A percentile compares a stretch with the other conserved stretches of the same genome.
Evolutionary conservation across 2,113 vertebrate genomes (phyloP).

Genomic region (Eleginops maclovinus): DNA sequence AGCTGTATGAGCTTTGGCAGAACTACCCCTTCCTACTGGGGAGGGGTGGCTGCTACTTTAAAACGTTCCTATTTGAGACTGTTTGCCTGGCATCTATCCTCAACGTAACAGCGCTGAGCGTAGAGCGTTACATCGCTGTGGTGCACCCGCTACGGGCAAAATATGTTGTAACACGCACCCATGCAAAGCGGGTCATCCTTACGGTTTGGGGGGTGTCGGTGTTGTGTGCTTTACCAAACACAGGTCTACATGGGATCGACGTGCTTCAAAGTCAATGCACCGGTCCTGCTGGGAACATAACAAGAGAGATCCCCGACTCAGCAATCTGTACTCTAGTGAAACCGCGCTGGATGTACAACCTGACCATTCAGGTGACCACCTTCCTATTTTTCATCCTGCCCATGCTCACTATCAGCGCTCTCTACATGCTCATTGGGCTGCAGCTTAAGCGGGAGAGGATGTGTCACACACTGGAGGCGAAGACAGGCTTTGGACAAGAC

Average conservation of each 20-base stretch:
- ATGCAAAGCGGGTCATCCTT: slow-evolving; percentile 88
- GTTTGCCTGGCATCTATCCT: slow-evolving; percentile 96
- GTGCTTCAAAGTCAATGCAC: slow-evolving; percentile 69
- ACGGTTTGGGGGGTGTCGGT: slow-evolving; percentile 88
- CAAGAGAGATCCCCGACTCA: slow-evolving; percentile 79
- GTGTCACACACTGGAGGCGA: slow-evolving; percentile 79
- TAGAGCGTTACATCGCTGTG: slow-evolving; percentile 94
- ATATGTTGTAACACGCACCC: slow-evolving; percentile 89
- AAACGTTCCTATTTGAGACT: slow-evolving; percentile 91
- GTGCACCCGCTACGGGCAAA: slow-evolving; percentile 93
- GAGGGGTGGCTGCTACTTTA: slow-evolving; percentile 89
- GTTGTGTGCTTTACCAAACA: slow-evolving; percentile 92
- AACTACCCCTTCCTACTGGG: slow-evolving; percentile 96
- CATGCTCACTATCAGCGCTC: slow-evolving; percentile 90
- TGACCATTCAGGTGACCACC: slow-evolving; percentile 91
- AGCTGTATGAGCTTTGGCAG: slow-evolving; percentile 93
- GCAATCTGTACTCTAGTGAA: slow-evolving; percentile 87
- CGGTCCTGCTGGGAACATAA: slow-evolving; percentile 38
- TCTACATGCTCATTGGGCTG: slow-evolving; percentile 92
- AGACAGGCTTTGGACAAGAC: slow-evolving; percentile 37
- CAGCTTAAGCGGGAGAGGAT: slow-evolving; percentile 88
- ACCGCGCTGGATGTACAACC: slow-evolving; percentile 87
- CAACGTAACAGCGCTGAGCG: slow-evolving; percentile 92
- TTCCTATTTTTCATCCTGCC: slow-evolving; percentile 93
- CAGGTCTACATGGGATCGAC: slow-evolving; percentile 90